Conservation (phyloP, 2,888 invertebrate genomes). For the Aspidiotus rigidus region DNA sequence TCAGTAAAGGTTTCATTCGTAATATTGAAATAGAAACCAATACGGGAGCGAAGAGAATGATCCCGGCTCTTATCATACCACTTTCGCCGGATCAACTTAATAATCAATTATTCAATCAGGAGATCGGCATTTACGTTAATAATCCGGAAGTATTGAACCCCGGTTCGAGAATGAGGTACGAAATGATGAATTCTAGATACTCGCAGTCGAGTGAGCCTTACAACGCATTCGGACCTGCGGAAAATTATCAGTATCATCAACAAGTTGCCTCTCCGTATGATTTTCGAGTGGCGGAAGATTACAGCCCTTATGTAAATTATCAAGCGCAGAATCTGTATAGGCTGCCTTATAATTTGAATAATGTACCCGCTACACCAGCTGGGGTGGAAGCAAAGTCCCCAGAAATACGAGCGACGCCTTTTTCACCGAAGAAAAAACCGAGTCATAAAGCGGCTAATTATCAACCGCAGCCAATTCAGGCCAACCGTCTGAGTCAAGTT, state of each 20-base stretch:
- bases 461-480: not conserved
- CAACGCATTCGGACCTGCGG: not conserved
- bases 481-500: not conserved
- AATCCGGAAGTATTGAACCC: not conserved
- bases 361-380: not conserved
- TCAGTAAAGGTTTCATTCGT: conserved; percentile 26
- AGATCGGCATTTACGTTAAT: not conserved
- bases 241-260: not conserved
- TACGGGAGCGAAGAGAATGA: conserved; percentile 8
- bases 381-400: not conserved
- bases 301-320: not conserved
- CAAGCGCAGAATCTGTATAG: not conserved
- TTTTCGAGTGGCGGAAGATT: not conserved
- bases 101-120: conserved; percentile 14
- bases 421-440: not conserved
- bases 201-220: conserved; percentile 5
- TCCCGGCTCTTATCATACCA: conserved; percentile 24
- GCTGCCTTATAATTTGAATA: not conserved
- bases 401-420: not conserved
- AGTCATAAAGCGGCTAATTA: not conserved
- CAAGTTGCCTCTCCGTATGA: not conserved
- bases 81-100: conserved; percentile 19
- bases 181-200: conserved; percentile 10
- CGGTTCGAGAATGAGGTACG: conserved; percentile 3
- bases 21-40: conserved; percentile 23